Evolutionary conservation across 2,113 vertebrate species (phyloP), one percentile per base, ranked within the genome.

Genomic region (Brachyistius frenatus): DNA sequence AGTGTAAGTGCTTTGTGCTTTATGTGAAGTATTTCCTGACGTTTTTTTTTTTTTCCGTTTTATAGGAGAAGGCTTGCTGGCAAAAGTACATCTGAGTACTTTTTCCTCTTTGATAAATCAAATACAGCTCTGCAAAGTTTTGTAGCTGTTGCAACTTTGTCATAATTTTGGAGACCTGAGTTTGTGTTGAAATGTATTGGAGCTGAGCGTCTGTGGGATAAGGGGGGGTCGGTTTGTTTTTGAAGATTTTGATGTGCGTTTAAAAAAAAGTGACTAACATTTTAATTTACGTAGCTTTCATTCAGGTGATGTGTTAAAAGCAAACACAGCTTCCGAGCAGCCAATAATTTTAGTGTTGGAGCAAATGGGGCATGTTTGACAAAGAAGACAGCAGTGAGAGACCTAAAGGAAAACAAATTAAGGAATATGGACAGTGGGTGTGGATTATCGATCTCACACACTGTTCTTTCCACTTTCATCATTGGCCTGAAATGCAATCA

Each of bases 361-460:
- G 46, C 32, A 7, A 35, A 71, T 80, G 7, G 5, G 32, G 15
- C 36, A 23, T 13, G 56, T 71, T 67, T 83, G 60, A 88, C 39
- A 33, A 50, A 32, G 31, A 50, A 41, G 49, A 56, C n/a, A 55
- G 46, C 56, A 8, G 76, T 37, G 23, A 52, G 44, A 58, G 35
- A 54, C 52, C 2, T 37, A 30, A 60, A 31, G 52, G 56, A 65
- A 61, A 74, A 66, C 31, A 66, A 53, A 73, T 73, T 55, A 39
- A 55, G 14, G 63, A 64, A 65, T 47, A 44, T 33, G 68, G 66
- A 49, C 39, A 30, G 41, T 36, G 13, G n/a, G 53, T 53, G 66
- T 37, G 47, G 37, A 61, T 70, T 49, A 57, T 76, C 7, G 52
- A 70, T 74, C 50, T 72, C 33, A 16, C n/a, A 74, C 33, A 58